Conservation (phyloP, 2,113 vertebrate species). For the Crotalus helleri region DNA sequence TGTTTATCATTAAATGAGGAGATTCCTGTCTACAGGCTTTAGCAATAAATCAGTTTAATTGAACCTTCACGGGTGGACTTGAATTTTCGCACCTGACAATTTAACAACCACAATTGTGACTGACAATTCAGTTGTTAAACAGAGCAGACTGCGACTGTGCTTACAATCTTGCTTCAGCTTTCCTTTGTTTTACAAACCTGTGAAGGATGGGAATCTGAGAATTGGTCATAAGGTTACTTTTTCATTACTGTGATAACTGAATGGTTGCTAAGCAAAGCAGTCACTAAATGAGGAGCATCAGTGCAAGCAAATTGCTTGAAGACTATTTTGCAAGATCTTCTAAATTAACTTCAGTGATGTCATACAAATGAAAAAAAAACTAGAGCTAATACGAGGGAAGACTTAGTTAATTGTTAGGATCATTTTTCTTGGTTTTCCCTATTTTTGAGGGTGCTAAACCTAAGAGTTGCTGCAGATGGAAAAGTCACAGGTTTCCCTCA, state of each 20-base stretch:
- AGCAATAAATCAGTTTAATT: not conserved
- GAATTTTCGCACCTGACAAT: not conserved
- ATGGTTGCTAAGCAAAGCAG: not conserved
- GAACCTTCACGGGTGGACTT: not conserved
- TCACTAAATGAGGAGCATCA: not conserved
- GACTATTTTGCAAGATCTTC: not conserved
- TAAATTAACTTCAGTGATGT: not conserved
- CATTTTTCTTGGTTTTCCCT: not conserved
- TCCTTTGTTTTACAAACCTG: not conserved
- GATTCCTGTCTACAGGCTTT: not conserved
- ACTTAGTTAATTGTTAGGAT: not conserved
- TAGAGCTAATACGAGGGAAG: not conserved
- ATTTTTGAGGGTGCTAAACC: not conserved
- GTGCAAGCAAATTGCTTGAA: not conserved
- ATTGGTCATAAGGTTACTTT: not conserved
- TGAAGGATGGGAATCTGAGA: not conserved
- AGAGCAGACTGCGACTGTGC: not conserved
- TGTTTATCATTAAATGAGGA: not conserved
- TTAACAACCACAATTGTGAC: not conserved
- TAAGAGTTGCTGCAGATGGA: not conserved
- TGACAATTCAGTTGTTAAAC: not conserved
- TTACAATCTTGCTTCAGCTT: not conserved
- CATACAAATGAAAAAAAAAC: not conserved
- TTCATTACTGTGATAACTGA: not conserved
- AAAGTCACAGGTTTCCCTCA: not conserved